phyloP scores from a whole-genome alignment of 2,888 invertebrate species.

The Scotopteryx bipunctaria region DNA sequence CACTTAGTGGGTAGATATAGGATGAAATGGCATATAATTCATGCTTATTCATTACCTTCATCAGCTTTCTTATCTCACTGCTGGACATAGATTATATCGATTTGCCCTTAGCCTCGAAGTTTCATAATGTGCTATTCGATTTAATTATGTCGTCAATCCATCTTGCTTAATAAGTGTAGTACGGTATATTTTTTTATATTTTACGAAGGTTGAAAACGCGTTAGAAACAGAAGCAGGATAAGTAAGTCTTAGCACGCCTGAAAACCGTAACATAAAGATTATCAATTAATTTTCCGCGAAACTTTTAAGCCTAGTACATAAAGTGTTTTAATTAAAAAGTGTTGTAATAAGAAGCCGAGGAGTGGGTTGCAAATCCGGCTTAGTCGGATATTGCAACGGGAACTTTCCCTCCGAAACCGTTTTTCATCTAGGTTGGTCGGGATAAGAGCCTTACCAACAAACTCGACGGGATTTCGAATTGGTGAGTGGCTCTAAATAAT shows the following conservation, averaged over 20 bases:
- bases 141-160: too few relatives aligned
- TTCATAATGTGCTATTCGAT: too few relatives aligned
- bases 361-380: constrained; percentile 77
- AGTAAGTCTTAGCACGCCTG: neutral
- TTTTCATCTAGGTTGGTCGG: constrained; percentile 57
- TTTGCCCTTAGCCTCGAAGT: too few relatives aligned
- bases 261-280: constrained; percentile 19
- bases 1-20: too few relatives aligned
- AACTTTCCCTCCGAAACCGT: constrained; percentile 64
- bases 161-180: too few relatives aligned
- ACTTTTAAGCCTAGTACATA: constrained; percentile 59
- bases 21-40: too few relatives aligned
- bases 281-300: constrained; percentile 14
- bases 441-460: constrained; percentile 40
- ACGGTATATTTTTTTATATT: too few relatives aligned
- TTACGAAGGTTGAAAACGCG: too few relatives aligned
- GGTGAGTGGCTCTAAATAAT: constrained; percentile 1
- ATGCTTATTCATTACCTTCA: too few relatives aligned
- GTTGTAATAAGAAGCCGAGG: constrained; percentile 57
- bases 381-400: constrained; percentile 64
- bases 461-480: constrained; percentile 14
- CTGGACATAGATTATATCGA: too few relatives aligned
- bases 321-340: constrained; percentile 77
- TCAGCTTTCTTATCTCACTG: too few relatives aligned
- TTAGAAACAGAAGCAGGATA: neutral